These are phyloP conservation scores for Diaphora mendica DNA, from an alignment of 2,888 invertebrate genomes.

Conservation along the genomic window DNA sequence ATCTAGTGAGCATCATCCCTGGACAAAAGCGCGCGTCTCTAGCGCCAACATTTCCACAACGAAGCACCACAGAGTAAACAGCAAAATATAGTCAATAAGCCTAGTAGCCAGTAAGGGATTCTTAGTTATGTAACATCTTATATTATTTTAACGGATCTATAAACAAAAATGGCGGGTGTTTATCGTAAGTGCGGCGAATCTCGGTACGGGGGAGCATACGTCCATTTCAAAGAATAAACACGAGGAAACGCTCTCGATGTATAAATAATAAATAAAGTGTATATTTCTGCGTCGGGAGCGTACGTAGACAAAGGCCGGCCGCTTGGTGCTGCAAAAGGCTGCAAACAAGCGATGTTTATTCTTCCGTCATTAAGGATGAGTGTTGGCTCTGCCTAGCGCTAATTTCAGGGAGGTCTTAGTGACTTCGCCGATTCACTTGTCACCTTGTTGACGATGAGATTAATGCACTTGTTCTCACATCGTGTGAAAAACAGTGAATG, in stretches of 20 bases:
- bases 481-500: not conserved
- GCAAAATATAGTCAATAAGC: constrained; percentile 68
- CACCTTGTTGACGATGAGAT: constrained; percentile 52
- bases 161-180: constrained; percentile 71
- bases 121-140: constrained; percentile 63
- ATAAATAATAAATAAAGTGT: constrained; percentile 84
- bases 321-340: constrained; percentile 71
- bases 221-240: constrained; percentile 84
- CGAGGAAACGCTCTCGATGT: constrained; percentile 79
- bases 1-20: constrained; percentile 62
- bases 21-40: constrained; percentile 63
- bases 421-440: constrained; percentile 64
- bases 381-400: constrained; percentile 76
- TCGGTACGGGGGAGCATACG: constrained; percentile 68
- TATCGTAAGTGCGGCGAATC: constrained; percentile 64
- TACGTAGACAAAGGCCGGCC: constrained; percentile 78
- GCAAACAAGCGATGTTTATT: constrained; percentile 81
- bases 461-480: constrained; percentile 26
- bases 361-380: constrained; percentile 82
- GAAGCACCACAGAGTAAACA: constrained; percentile 62
- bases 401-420: constrained; percentile 75
- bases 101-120: constrained; percentile 63
- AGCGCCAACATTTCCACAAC: constrained; percentile 63
- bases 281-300: constrained; percentile 78
- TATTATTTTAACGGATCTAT: constrained; percentile 74